Conservation (phyloP, 2,797 vertebrate species). For the Erethizon dorsatum region DNA sequence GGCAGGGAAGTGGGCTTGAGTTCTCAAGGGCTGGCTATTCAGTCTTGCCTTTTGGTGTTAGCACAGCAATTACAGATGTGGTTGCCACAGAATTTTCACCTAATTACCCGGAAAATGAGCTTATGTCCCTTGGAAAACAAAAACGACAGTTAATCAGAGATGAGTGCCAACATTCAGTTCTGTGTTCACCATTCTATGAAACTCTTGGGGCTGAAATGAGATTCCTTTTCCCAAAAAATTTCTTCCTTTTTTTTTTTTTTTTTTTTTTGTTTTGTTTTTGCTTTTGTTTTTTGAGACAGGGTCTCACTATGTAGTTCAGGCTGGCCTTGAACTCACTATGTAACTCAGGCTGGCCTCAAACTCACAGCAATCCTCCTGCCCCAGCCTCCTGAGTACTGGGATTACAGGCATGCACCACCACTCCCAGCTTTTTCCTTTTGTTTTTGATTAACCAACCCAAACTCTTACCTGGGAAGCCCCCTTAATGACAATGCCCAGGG, state of each 20-base stretch:
- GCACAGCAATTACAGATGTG: neutral
- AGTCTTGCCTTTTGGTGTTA: neutral
- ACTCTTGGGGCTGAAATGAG: neutral
- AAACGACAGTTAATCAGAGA: neutral
- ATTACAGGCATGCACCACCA: no score
- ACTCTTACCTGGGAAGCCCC: neutral
- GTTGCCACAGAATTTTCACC: conserved; percentile 19
- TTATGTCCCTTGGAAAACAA: neutral
- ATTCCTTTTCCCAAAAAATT: neutral
- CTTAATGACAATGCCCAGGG: neutral
- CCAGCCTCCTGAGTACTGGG: neutral
- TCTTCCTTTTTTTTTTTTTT: neutral
- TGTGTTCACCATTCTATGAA: neutral
- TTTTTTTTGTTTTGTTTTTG: neutral
- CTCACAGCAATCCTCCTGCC: neutral
- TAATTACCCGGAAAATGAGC: conserved; percentile 42
- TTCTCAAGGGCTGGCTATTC: neutral
- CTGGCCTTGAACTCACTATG: no score
- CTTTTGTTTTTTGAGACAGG: neutral
- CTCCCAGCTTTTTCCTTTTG: neutral
- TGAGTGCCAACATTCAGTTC: neutral
- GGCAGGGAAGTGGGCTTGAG: neutral
- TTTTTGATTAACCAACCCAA: neutral
- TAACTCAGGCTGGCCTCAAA: neutral
- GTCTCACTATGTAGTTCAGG: neutral